Evolutionary conservation across 2,113 vertebrate species (phyloP).

Genomic region (Oreochromis tanganicae): DNA sequence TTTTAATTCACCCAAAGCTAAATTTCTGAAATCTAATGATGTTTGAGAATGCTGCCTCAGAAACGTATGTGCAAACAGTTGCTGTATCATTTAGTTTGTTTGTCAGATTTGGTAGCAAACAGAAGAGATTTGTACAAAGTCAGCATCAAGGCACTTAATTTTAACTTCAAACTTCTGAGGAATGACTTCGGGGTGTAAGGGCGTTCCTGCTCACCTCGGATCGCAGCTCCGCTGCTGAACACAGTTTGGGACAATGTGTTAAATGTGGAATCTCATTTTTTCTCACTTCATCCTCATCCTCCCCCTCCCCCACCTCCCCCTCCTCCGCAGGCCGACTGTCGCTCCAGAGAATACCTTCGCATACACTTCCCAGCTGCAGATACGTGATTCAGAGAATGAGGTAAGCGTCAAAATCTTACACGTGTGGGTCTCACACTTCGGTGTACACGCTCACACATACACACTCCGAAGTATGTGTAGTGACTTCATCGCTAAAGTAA

Average conservation of each 20-base stretch:
- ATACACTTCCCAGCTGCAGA: slow-evolving; percentile 57
- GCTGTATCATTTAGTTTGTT: neutral
- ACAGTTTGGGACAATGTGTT: neutral
- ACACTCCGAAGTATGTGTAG: neutral
- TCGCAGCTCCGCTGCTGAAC: neutral
- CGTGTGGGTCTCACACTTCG: neutral
- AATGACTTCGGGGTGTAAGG: neutral
- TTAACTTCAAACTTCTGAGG: neutral
- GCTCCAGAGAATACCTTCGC: slow-evolving; percentile 83
- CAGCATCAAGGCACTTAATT: neutral
- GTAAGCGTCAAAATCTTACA: slow-evolving; percentile 23
- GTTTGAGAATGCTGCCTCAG: neutral
- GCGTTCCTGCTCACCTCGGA: neutral
- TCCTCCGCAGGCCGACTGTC: slow-evolving; percentile 79
- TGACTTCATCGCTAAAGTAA: neutral
- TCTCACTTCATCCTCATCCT: neutral
- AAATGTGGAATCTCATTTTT: neutral
- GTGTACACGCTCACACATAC: neutral
- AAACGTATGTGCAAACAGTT: neutral
- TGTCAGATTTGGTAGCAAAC: neutral
- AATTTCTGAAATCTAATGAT: neutral
- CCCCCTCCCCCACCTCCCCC: neutral
- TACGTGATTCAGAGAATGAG: slow-evolving; percentile 15
- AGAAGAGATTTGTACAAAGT: neutral
- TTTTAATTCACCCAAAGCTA: neutral